phyloP scores from a whole-genome alignment of 2,797 vertebrate species.

The Psittacula derbiana region DNA sequence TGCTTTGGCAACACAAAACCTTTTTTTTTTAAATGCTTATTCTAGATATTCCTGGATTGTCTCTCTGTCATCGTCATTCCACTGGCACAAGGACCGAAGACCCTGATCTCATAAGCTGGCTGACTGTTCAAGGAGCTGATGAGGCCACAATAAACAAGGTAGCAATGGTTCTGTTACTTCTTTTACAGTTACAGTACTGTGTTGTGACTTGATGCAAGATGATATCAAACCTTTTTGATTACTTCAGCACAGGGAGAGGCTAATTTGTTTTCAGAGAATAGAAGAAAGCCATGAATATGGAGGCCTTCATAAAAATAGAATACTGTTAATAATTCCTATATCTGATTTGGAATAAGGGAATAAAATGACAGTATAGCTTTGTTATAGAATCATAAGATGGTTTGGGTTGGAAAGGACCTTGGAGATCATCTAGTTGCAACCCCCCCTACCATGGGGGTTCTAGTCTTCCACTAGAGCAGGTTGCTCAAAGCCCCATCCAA shows the following conservation, averaged over 20 bases:
- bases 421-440: neutral
- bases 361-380: neutral
- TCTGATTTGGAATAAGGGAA: neutral
- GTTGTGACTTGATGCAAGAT: neutral
- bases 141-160: slow-evolving; percentile 90
- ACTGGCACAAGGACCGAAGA: slow-evolving; percentile 71
- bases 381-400: neutral
- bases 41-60: slow-evolving; percentile 79
- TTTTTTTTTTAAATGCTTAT: neutral
- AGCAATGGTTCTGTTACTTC: slow-evolving; percentile 11
- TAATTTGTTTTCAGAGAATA: neutral
- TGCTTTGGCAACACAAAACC: slow-evolving; percentile 1
- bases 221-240: neutral
- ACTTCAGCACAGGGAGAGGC: neutral
- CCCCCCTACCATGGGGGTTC: neutral
- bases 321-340: neutral
- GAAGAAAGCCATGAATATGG: neutral
- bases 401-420: neutral
- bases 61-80: slow-evolving; percentile 64
- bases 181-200: neutral
- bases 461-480: neutral
- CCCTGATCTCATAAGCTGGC: slow-evolving; percentile 86
- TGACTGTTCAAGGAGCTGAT: slow-evolving; percentile 85
- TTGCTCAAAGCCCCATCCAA: neutral
- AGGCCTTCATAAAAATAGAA: neutral